These are phyloP conservation scores for Margarornis squamiger DNA, from an alignment of 2,797 vertebrate genomes.

Conservation along the genomic window DNA sequence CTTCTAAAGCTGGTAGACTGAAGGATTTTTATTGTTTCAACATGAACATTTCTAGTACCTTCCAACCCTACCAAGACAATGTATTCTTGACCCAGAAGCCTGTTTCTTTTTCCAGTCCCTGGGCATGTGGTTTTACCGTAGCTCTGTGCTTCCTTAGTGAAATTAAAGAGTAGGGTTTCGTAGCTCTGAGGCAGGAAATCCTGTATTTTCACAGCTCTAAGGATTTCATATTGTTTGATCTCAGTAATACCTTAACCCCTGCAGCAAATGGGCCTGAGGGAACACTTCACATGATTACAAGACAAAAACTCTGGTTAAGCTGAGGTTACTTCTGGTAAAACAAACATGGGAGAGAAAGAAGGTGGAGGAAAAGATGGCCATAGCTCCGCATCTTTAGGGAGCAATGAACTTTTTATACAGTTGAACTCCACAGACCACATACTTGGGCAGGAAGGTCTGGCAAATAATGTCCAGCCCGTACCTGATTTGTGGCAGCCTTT, in stretches of 20 bases:
- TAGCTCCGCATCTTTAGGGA: neutral
- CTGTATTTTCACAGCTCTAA: constrained; percentile 30
- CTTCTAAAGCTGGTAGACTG: neutral
- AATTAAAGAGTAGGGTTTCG: neutral
- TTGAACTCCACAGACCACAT: neutral
- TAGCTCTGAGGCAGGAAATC: constrained; percentile 40
- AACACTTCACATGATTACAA: neutral
- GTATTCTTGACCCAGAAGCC: neutral
- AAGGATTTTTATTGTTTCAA: neutral
- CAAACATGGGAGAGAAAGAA: neutral
- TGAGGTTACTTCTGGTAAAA: neutral
- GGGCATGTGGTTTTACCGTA: neutral
- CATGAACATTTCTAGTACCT: neutral
- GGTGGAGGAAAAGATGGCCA: neutral
- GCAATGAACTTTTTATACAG: neutral
- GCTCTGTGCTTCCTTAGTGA: neutral
- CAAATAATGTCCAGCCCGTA: neutral
- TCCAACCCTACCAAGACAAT: neutral
- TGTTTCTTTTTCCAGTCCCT: neutral
- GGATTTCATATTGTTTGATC: constrained; percentile 26
- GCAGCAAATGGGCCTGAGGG: constrained; percentile 1
- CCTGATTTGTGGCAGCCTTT: neutral
- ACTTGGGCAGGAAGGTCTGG: neutral
- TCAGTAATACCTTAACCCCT: neutral
- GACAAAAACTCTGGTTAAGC: neutral